Evolutionary conservation across 2,888 invertebrate genomes (phyloP).

Genomic region (Perizoma affinitatum): DNA sequence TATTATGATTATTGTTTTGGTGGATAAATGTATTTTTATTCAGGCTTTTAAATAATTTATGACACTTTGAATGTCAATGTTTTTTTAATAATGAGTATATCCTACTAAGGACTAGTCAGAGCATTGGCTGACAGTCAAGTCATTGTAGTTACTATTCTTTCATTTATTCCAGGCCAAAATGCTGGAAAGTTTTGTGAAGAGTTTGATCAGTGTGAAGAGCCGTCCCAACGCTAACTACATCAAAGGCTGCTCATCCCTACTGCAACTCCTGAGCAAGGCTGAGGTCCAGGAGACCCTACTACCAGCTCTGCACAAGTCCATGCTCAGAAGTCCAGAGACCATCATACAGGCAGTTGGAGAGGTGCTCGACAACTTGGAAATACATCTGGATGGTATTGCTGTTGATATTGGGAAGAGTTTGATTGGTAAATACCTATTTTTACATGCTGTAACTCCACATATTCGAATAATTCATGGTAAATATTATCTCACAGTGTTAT

Average conservation of each 20-base stretch:
- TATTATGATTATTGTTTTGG: no score
- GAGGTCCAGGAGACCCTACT: slow-evolving; percentile 90
- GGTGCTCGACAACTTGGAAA: slow-evolving; percentile 87
- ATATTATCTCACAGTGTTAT: not conserved
- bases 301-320: slow-evolving; percentile 94
- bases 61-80: no score
- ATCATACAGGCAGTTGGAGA: slow-evolving; percentile 92
- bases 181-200: slow-evolving; percentile 89
- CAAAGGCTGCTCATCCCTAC: slow-evolving; percentile 86
- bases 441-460: not conserved
- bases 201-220: slow-evolving; percentile 89
- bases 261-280: slow-evolving; percentile 84
- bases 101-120: no score
- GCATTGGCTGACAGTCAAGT: no score
- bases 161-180: slow-evolving; percentile 82
- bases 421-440: slow-evolving; percentile 82
- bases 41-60: no score
- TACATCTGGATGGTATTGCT: slow-evolving; percentile 91
- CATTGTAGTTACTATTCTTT: not conserved
- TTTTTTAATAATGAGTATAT: no score
- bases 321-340: slow-evolving; percentile 97
- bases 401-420: slow-evolving; percentile 92
- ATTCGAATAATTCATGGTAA: no score
- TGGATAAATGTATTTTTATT: no score
- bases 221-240: slow-evolving; percentile 89